Conservation (phyloP, 2,797 vertebrate species). For the Manis crassicaudata region DNA sequence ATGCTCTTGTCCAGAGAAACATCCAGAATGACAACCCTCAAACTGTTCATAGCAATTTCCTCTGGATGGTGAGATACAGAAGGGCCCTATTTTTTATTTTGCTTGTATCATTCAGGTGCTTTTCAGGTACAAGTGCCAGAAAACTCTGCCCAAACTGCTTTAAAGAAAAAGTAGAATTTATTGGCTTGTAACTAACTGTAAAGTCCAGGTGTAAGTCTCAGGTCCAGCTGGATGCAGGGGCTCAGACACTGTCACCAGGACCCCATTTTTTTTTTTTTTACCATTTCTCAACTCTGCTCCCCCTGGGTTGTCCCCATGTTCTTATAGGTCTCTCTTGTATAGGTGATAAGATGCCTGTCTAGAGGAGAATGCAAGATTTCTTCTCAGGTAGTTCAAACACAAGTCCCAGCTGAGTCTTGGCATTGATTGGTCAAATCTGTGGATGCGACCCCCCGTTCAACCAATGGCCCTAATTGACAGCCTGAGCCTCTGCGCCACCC, state of each 20-base stretch:
- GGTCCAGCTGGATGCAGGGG: neutral
- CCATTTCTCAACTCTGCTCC: neutral
- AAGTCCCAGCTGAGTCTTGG: neutral
- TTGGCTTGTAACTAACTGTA: neutral
- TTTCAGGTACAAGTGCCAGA: neutral
- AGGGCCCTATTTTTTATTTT: conserved; percentile 4
- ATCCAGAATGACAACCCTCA: neutral
- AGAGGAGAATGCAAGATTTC: neutral
- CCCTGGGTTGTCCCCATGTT: neutral
- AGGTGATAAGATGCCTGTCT: neutral
- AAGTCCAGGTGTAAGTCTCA: neutral
- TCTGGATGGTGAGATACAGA: neutral
- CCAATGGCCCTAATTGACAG: neutral
- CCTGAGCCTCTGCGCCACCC: neutral
- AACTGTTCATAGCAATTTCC: neutral
- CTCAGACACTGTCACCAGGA: neutral
- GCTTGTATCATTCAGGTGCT: neutral
- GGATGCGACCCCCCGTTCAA: neutral
- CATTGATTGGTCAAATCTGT: neutral
- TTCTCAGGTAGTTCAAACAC: neutral
- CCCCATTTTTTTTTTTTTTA: neutral
- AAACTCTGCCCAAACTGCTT: neutral
- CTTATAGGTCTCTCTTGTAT: neutral
- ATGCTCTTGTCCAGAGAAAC: neutral
- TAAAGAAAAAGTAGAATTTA: conserved; percentile 19